phyloP scores from a whole-genome alignment of 2,113 vertebrate species.

The Cyprinodon brontotheroides region DNA sequence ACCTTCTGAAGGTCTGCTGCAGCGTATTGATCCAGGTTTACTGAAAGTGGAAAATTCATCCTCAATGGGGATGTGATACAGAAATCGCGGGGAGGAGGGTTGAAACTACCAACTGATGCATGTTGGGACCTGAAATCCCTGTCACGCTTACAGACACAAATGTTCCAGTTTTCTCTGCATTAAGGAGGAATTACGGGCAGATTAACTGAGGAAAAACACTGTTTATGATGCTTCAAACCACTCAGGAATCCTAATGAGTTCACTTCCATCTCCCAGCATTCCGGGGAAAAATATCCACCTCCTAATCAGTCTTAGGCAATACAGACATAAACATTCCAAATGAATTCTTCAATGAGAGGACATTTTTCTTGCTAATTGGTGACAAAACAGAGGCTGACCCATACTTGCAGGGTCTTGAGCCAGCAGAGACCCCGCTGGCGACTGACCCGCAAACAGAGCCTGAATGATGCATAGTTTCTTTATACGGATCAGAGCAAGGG shows the following conservation, averaged over 20 bases:
- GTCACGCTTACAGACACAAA: slow-evolving; percentile 8
- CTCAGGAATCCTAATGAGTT: background rate
- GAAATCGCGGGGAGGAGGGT: slow-evolving; percentile 10
- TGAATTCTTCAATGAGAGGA: too few species aligned
- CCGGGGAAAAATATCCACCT: background rate
- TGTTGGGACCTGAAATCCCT: slow-evolving; percentile 37
- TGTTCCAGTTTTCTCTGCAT: slow-evolving; percentile 3
- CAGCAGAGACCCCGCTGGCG: background rate
- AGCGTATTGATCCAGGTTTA: slow-evolving; percentile 42
- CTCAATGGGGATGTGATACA: slow-evolving; percentile 34
- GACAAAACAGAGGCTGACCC: background rate
- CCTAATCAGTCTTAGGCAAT: background rate
- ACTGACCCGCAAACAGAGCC: too few species aligned
- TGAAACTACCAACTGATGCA: slow-evolving; percentile 35
- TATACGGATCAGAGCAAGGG: too few species aligned
- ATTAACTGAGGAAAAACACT: background rate
- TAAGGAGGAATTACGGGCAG: background rate
- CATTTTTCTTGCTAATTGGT: too few species aligned
- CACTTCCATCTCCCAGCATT: background rate
- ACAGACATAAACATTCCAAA: background rate
- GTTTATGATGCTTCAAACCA: background rate
- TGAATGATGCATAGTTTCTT: too few species aligned
- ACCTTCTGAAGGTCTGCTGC: slow-evolving; percentile 43
- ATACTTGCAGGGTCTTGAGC: background rate
- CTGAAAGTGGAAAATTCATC: slow-evolving; percentile 29